Evolutionary conservation across 2,797 vertebrate species (phyloP), one percentile per base, ranked within the genome.

Genomic region (Tarsius wallacei): DNA sequence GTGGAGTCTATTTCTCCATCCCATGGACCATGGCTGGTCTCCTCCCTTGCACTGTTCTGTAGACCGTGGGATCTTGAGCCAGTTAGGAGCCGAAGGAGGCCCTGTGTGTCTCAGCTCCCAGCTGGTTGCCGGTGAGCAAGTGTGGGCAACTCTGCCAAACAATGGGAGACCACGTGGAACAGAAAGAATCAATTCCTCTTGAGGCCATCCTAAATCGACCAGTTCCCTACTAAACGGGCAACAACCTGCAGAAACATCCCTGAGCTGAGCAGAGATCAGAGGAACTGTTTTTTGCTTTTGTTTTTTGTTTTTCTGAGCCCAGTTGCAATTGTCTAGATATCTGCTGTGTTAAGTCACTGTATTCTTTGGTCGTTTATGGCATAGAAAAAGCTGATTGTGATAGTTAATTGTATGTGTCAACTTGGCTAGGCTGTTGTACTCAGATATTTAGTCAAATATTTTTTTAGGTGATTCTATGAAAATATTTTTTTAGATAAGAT

Each of bases 21-120:
- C 15, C 16, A 28, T 14, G 8, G 26, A 47, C 42, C 21, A 19
- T 22, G 53, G 19, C 0, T 71, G 24, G 4, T 17, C 42, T 85
- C 5, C 3, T 33, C 3, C 31, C 14, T 82, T 2, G 7, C 12
- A 16, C 31, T 85, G 31, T 28, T 33, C 42, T n/a, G 24, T 36
- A 5, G 0, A 24, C 8, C 10, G 16, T 47, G 47, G 24, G 31
- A 0, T 17, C 4, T 14, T 14, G 21, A 53, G 1, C 10, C 8
- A 11, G 1, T 66, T 66, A 31, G 14, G 19, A 81, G 26, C 15
- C 26, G 5, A 42, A 26, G 9, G 12, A 0, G 22, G 21, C 3
- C 0, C 59, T 13, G 2, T 22, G 55, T 0, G 1, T 22, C 64
- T 73, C 26, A 1, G 1, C 14, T 33, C 21, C 66, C 28, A 21